phyloP scores from a whole-genome alignment of 2,797 vertebrate species.

The Falco naumanni region DNA sequence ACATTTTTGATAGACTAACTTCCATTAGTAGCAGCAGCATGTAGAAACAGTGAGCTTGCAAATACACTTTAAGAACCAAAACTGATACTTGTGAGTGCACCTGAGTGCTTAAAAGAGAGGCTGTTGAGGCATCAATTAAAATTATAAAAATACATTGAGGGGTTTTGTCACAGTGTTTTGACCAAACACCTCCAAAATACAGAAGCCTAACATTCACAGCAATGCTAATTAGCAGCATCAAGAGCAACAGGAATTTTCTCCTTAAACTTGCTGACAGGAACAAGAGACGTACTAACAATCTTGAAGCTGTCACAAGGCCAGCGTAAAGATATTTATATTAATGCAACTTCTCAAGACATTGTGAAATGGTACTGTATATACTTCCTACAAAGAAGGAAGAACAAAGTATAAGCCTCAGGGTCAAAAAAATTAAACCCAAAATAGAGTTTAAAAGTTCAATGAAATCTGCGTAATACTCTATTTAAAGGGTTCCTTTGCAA shows the following conservation, averaged over 20 bases:
- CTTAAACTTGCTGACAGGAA: neutral
- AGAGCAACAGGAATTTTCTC: neutral
- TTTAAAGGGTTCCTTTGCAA: neutral
- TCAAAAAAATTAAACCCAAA: neutral
- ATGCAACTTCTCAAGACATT: neutral
- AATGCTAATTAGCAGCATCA: neutral
- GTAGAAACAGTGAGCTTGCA: neutral
- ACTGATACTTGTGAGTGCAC: neutral
- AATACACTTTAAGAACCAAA: neutral
- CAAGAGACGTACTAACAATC: neutral
- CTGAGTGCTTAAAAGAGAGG: neutral
- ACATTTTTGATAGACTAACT: neutral
- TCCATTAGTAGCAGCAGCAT: neutral
- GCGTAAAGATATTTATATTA: neutral
- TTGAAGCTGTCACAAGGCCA: neutral
- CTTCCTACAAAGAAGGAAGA: neutral
- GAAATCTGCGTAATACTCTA: neutral
- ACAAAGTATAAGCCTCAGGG: neutral
- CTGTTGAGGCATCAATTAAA: neutral
- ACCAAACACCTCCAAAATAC: neutral
- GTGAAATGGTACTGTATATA: neutral
- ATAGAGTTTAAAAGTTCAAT: neutral
- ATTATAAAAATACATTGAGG: neutral
- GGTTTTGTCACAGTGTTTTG: neutral
- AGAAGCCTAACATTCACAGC: neutral